phyloP scores from a whole-genome alignment of 2,113 vertebrate genomes.

The Acanthochromis polyacanthus region DNA sequence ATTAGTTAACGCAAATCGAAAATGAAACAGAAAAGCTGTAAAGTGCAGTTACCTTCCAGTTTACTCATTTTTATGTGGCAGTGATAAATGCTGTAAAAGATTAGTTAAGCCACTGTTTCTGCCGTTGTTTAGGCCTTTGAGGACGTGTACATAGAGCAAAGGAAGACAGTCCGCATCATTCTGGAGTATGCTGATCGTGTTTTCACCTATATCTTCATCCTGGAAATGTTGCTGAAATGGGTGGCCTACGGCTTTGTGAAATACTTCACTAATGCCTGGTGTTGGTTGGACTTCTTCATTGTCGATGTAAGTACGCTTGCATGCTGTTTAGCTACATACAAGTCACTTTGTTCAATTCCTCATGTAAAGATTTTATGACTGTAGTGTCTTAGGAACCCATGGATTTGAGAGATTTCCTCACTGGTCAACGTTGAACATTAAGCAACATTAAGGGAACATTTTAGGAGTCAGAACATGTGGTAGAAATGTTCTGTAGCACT shows the following conservation, averaged over 20 bases:
- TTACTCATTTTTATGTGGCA: background rate
- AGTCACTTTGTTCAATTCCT: background rate
- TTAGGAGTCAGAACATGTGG: background rate
- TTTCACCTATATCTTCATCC: conserved; percentile 99
- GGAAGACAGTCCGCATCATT: conserved; percentile 93
- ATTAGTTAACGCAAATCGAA: background rate
- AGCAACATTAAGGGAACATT: background rate
- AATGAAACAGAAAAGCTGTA: background rate
- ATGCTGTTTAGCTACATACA: background rate
- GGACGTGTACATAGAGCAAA: conserved; percentile 98
- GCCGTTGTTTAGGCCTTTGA: conserved; percentile 92
- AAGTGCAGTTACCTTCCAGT: background rate
- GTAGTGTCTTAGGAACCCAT: background rate
- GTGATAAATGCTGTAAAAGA: background rate
- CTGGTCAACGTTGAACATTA: background rate
- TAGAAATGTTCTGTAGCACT: background rate
- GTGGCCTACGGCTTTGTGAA: conserved; percentile 98
- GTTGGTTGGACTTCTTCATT: conserved; percentile 99
- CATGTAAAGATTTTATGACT: background rate
- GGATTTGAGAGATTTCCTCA: background rate
- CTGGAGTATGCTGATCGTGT: conserved; percentile 96
- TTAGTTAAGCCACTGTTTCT: background rate
- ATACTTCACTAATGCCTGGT: conserved; percentile 99
- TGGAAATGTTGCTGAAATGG: conserved; percentile 99
- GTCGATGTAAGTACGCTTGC: conserved; percentile 93